Evolutionary conservation across 2,113 vertebrate species (phyloP), one percentile per base, ranked within the genome.

Genomic region (Apteryx mantelli): DNA sequence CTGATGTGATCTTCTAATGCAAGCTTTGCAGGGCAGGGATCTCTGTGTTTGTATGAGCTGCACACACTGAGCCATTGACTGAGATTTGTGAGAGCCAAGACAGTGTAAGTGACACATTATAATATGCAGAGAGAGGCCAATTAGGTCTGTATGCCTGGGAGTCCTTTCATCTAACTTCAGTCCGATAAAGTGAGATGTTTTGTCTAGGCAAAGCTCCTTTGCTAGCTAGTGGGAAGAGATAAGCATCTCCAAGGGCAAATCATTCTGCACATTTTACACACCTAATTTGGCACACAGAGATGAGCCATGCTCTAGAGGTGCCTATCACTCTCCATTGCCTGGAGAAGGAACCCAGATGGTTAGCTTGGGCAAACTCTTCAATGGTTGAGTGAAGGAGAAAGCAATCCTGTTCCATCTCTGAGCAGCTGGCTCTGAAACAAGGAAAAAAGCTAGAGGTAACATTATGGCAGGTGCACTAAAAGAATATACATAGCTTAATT

Each of bases 181-280:
- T 58, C 90, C 93, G 89, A 89, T 93, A 88, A 92, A 95, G 82
- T 56, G 55, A 86, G 48, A n/a, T 91, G 16, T n/a, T 95, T 87
- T 5, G n/a, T 89, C 63, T 89, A 81, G 82, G 75, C 36, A 86
- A 88, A 93, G 34, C 50, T 93, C 28, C 16, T 74, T 93, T 91
- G 61, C 85, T 74, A 86, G 68, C 61, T 73, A 66, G 24, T 74
- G 58, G 46, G 50, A 93, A 91, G 82, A 93, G 91, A 96, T 96
- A 94, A 96, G 34, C 46, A 87, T 87, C 91, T 97, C 91, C 60
- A 86, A 96, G 94, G 53, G 34, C 79, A 94, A 94, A 94, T 10
- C 30, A 4, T 55, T 88, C 63, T 15, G 86, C 34, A 4, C 65
- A 91, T 82, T 94, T 94, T 81, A 50, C 55, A 50, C 82, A 86